Evolutionary conservation across 2,113 vertebrate genomes (phyloP).

Genomic region (Rallus limicola): DNA sequence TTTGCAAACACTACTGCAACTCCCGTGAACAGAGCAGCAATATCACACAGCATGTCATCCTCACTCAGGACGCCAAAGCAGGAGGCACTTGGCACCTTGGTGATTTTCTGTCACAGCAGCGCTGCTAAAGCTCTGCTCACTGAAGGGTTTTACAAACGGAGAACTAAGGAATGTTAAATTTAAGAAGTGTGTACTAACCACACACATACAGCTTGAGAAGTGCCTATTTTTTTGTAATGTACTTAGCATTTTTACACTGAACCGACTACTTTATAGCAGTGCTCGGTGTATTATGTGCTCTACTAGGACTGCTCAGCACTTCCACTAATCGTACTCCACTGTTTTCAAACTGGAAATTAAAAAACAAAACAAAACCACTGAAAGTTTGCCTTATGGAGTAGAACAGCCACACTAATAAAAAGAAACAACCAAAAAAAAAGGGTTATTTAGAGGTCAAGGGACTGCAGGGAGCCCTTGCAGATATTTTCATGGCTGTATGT

Average conservation of each 20-base stretch:
- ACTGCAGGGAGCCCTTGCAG: neutral
- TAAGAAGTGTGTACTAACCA: neutral
- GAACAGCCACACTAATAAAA: neutral
- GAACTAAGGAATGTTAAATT: neutral
- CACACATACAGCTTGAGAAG: neutral
- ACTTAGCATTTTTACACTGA: neutral
- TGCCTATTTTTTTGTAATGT: neutral
- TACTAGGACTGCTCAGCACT: neutral
- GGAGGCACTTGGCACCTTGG: neutral
- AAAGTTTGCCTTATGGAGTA: neutral
- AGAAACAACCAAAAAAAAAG: neutral
- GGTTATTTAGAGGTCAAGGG: neutral
- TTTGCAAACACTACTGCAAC: neutral
- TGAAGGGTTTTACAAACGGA: neutral
- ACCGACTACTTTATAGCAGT: neutral
- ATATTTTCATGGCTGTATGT: neutral
- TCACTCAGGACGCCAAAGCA: neutral
- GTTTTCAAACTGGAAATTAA: neutral
- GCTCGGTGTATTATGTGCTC: neutral
- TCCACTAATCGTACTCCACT: neutral
- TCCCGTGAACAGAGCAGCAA: neutral
- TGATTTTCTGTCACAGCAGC: neutral
- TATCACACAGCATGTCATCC: fast-evolving
- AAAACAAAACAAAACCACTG: neutral
- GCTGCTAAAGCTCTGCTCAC: neutral